A percentile compares a stretch with the other conserved stretches of the same genome.
Conservation (phyloP, 2,888 invertebrate genomes). For the Polydrusus tereticollis region DNA sequence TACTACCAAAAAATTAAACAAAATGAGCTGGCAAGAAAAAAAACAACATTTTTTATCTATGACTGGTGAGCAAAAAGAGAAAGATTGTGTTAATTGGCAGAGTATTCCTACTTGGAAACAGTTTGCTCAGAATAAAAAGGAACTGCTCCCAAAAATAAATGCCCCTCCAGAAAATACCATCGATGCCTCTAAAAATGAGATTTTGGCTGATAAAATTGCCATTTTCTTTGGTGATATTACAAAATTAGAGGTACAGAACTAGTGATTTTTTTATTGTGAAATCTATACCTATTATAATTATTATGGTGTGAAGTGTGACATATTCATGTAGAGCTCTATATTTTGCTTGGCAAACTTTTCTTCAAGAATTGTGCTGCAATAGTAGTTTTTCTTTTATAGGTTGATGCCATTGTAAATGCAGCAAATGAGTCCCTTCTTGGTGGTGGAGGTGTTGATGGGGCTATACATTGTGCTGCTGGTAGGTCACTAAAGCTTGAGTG, state of each 20-base stretch:
- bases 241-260: constrained; percentile 73
- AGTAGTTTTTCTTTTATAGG: constrained; percentile 63
- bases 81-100: constrained; percentile 68
- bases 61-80: constrained; percentile 70
- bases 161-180: constrained; percentile 62
- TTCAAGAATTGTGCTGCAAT: too few species aligned
- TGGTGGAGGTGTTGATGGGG: constrained; percentile 93
- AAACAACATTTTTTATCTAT: constrained; percentile 71
- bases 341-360: too few species aligned
- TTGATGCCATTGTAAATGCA: constrained; percentile 92
- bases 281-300: too few species aligned
- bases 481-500: constrained; percentile 78
- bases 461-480: constrained; percentile 89
- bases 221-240: constrained; percentile 88
- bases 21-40: constrained; percentile 69
- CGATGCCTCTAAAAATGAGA: constrained; percentile 65
- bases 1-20: constrained; percentile 52
- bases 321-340: too few species aligned
- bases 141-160: constrained; percentile 63
- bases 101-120: constrained; percentile 72
- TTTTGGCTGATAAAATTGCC: constrained; percentile 74
- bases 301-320: too few species aligned
- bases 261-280: too few species aligned
- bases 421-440: constrained; percentile 82
- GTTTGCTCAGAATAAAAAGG: constrained; percentile 64